A percentile compares a stretch with the other conserved stretches of the same genome.
Evolutionary conservation across 1,140 invertebrate species (phyloP).

Genomic region (Drosophila rhopaloa): DNA sequence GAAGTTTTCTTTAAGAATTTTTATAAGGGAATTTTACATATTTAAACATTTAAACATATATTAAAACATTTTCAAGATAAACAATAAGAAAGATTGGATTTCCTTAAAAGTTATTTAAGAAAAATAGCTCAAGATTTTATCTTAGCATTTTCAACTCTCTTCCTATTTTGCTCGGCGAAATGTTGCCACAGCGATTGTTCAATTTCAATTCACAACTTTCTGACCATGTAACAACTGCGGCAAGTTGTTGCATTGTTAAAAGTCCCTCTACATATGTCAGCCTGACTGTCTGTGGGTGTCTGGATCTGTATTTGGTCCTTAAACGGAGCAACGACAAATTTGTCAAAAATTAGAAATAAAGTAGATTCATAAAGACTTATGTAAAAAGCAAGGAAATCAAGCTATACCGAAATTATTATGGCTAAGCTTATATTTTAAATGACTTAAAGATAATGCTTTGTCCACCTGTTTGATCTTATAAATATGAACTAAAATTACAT

Average conservation of each 20-base stretch:
- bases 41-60: too few relatives aligned
- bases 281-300: constrained; percentile 15
- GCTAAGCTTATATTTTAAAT: too few relatives aligned
- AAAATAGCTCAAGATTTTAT: background rate
- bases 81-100: too few relatives aligned
- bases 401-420: too few relatives aligned
- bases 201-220: constrained; percentile 76
- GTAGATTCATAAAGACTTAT: background rate
- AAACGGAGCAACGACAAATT: constrained; percentile 11
- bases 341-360: constrained; percentile 8
- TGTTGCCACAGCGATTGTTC: constrained; percentile 51
- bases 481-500: too few relatives aligned
- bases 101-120: too few relatives aligned
- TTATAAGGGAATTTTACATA: too few relatives aligned
- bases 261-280: constrained; percentile 59
- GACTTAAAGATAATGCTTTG: too few relatives aligned
- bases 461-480: too few relatives aligned
- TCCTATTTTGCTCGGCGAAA: constrained; percentile 8
- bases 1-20: too few relatives aligned
- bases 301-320: background rate
- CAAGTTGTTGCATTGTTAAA: constrained; percentile 73
- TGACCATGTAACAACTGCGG: constrained; percentile 66
- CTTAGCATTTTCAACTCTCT: background rate
- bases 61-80: too few relatives aligned
- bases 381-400: background rate